phyloP scores from a whole-genome alignment of 1,140 invertebrate species.

The Physella acuta region DNA sequence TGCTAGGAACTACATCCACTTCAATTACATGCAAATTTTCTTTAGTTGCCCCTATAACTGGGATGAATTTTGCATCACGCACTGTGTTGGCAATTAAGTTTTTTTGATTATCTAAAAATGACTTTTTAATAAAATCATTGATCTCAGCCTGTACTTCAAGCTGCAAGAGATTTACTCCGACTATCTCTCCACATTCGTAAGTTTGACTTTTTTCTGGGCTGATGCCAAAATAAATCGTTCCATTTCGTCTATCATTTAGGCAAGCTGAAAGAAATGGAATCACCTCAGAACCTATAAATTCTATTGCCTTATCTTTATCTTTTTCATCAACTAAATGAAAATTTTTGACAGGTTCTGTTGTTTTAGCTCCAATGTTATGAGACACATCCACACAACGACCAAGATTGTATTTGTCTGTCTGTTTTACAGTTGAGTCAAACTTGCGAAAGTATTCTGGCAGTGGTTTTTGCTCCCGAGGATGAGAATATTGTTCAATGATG shows the following conservation, averaged over 20 bases:
- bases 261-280: slow-evolving; percentile 36
- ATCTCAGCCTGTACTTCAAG: slow-evolving; percentile 24
- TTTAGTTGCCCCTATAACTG: slow-evolving; percentile 12
- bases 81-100: slow-evolving; percentile 31
- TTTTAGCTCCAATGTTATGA: slow-evolving; percentile 19
- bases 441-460: slow-evolving; percentile 4
- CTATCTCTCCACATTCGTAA: slow-evolving; percentile 30
- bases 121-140: slow-evolving; percentile 21
- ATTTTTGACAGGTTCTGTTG: slow-evolving; percentile 27
- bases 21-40: slow-evolving; percentile 29
- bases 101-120: slow-evolving; percentile 26
- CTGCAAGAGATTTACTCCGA: slow-evolving; percentile 27
- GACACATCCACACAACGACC: slow-evolving; percentile 19
- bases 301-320: not conserved
- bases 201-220: slow-evolving; percentile 12
- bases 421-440: not conserved
- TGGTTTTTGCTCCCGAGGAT: not conserved
- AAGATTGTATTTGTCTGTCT: slow-evolving; percentile 1
- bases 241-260: slow-evolving; percentile 38
- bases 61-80: slow-evolving; percentile 31
- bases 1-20: slow-evolving; percentile 35
- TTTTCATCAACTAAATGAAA: slow-evolving; percentile 17
- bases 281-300: slow-evolving; percentile 31
- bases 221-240: slow-evolving; percentile 41
- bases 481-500: slow-evolving; percentile 16